Percentiles rank a stretch among this genome's conserved stretches.
phyloP scores from a whole-genome alignment of 23 tunicate species.

The Styela clava region DNA sequence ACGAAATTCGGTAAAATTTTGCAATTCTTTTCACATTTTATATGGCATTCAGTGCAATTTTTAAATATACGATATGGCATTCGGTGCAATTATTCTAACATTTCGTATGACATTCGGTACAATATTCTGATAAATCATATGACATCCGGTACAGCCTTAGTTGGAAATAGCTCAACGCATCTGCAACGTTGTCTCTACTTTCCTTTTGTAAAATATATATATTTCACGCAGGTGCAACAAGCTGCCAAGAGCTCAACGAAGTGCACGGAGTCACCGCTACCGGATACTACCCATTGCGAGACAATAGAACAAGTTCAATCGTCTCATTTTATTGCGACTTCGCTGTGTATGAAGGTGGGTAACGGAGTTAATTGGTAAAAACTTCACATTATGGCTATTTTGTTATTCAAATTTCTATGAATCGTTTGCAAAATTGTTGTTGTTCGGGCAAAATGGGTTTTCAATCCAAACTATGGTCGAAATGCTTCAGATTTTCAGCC shows the following conservation, averaged over 20 bases:
- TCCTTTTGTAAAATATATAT: not conserved
- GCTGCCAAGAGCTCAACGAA: not conserved
- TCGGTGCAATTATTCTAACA: no score
- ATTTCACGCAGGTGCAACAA: not conserved
- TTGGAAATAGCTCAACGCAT: no score
- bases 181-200: no score
- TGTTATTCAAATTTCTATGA: no score
- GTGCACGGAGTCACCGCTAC: not conserved
- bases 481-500: not conserved
- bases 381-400: no score
- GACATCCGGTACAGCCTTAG: not conserved
- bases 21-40: no score
- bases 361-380: not conserved
- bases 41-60: no score
- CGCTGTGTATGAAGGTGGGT: not conserved
- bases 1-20: no score
- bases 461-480: not conserved
- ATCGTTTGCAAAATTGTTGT: not conserved
- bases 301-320: not conserved
- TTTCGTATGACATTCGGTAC: no score
- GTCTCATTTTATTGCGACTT: not conserved
- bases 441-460: not conserved
- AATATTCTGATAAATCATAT: not conserved
- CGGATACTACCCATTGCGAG: not conserved
- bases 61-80: no score